Evolutionary conservation across 2,888 invertebrate species (phyloP), one percentile per base, ranked within the genome.

Genomic region (Globia sparganii): DNA sequence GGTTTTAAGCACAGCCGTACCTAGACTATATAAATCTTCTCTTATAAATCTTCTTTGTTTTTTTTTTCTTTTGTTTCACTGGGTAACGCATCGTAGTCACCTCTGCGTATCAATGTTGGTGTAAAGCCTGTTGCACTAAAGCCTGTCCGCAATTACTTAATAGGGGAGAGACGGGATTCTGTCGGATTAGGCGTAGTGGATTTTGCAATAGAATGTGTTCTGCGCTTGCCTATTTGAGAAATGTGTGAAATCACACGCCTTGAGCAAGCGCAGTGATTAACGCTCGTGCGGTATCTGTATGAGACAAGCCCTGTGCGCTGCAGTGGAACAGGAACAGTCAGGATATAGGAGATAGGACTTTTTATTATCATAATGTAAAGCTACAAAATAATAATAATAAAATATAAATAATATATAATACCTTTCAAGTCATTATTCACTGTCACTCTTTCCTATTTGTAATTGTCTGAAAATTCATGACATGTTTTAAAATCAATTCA

Each of bases 1-100:
- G 1, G 3, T 13, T 34, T 46, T 0, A 15, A 21, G 34, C 0
- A 69, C 13, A 21, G 46, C 4, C 9, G 0, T 46, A 8, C 21
- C 13, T 43, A 43, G 31, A 18, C 0, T 18, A 34, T 21, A 34
- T 34, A 11, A 11, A 43, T 43, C 13, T 40, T 13, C 11, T 13
- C n/a, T n/a, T n/a, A n/a, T n/a, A n/a, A n/a, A n/a, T n/a, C n/a
- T n/a, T n/a, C n/a, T n/a, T n/a, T n/a, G n/a, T 40, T 43, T 15
- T 43, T 15, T 43, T 15, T 43, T 89, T 87, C 69, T 88, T 78
- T 87, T 87, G 84, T 88, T 82, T 81, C 72, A 81, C 81, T 84
- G 77, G 25, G 21, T 85, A 78, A 80, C 61, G 71, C 66, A 77
- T 68, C 66, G 72, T 34, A 66, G 72, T 61, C 66, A 67, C 69